A percentile compares a stretch with the other conserved stretches of the same genome.
These are phyloP conservation scores for Diorhabda elongata DNA, from an alignment of 1,140 invertebrate genomes.

Conservation along the genomic window DNA sequence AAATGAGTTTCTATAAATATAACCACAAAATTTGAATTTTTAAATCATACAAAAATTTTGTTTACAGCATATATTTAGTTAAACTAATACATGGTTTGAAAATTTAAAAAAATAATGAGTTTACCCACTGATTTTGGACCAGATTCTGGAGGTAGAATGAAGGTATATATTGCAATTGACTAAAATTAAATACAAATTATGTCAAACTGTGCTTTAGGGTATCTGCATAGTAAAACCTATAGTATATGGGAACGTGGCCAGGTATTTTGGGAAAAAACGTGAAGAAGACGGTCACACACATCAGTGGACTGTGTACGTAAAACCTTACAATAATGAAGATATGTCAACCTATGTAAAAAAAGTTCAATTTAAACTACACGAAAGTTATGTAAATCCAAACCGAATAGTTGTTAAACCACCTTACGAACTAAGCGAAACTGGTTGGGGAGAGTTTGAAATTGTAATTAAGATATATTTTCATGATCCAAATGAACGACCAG, in stretches of 20 bases:
- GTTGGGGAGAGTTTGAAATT: conserved; percentile 99
- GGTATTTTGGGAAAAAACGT: conserved; percentile 96
- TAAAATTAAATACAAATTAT: conserved; percentile 6
- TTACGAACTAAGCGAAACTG: conserved; percentile 97
- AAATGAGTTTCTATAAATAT: no score
- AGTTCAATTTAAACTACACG: conserved; percentile 95
- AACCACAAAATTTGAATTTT: no score
- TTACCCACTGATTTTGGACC: conserved; percentile 73
- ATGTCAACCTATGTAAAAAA: conserved; percentile 95
- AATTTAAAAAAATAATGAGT: conserved; percentile 49
- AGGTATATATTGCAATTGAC: conserved; percentile 51
- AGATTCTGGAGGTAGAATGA: conserved; percentile 74
- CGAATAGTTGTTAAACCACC: conserved; percentile 90
- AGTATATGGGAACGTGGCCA: conserved; percentile 93
- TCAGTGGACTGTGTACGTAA: conserved; percentile 97
- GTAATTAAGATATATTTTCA: conserved; percentile 97
- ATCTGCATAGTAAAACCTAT: conserved; percentile 92
- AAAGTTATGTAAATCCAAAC: conserved; percentile 94
- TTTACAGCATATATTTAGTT: no score
- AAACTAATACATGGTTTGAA: background rate
- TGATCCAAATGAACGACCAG: conserved; percentile 93
- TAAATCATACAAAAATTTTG: no score
- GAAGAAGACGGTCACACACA: conserved; percentile 99
- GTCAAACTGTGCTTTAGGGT: conserved; percentile 58
- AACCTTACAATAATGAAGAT: conserved; percentile 90